These are phyloP conservation scores for Trichopria drosophilae DNA, from an alignment of 2,888 invertebrate genomes.

Conservation along the genomic window DNA sequence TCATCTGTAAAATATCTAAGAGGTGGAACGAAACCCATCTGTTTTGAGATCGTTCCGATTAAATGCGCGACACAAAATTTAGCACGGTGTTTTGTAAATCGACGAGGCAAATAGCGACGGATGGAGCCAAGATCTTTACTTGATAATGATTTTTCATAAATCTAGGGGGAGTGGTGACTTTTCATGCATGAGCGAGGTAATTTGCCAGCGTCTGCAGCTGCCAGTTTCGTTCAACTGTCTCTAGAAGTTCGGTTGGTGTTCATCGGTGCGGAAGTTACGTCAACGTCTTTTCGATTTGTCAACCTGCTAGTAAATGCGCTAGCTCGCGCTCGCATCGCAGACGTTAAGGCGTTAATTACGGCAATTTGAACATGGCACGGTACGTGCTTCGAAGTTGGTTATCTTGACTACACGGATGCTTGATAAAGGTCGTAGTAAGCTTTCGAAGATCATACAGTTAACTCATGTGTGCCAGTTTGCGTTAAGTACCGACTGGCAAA, in stretches of 20 bases:
- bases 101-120: too few species aligned
- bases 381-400: constrained; percentile 1
- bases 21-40: too few species aligned
- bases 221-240: neutral
- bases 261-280: constrained; percentile 10
- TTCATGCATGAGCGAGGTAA: constrained; percentile 22
- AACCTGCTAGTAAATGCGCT: constrained; percentile 11
- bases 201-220: constrained; percentile 15
- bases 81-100: too few species aligned
- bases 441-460: too few species aligned
- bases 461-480: too few species aligned
- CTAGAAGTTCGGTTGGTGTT: neutral
- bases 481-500: too few species aligned
- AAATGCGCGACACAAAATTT: too few species aligned
- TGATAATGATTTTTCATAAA: constrained; percentile 13
- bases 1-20: too few species aligned
- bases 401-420: constrained; percentile 12
- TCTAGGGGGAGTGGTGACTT: constrained; percentile 11
- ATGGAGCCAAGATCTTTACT: too few species aligned
- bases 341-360: constrained; percentile 11
- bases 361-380: constrained; percentile 9
- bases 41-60: too few species aligned
- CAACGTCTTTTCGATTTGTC: constrained; percentile 26
- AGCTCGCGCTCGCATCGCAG: too few species aligned
- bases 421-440: constrained; percentile 13